Evolutionary conservation across 2,888 invertebrate genomes (phyloP), one percentile per base, ranked within the genome.

Genomic region (Amphipyra berbera): DNA sequence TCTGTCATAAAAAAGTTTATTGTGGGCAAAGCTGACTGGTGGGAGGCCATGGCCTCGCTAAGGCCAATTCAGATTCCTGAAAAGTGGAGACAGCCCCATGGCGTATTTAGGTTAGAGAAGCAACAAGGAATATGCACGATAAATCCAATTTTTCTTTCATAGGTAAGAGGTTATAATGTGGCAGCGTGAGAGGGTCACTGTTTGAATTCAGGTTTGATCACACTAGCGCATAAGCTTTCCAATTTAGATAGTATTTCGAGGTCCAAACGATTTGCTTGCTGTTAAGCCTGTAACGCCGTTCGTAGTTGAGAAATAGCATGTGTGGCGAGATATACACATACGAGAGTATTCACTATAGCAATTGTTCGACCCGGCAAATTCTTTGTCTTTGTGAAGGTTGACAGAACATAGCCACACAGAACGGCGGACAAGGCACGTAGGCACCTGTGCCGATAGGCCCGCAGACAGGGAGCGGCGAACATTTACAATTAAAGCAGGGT

Each of bases 401-500:
- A n/a, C n/a, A n/a, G n/a, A n/a, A n/a, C n/a, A n/a, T 7, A 44
- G 64, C 6, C 14, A 69, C 6, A 42, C 69, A 70, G 50, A 49
- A 64, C 6, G 50, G 48, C 3, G 1, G 49, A 4, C 13, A 21
- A 21, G 48, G 10, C 40, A 56, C 0, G 53, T 6, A 37, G 57
- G 40, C 30, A 10, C 40, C n/a, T 0, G 35, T 15, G 14, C 1
- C 54, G 30, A 44, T 30, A 13, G 30, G 42, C 30, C 27, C 45
- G n/a, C 27, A 38, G 6, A 68, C 33, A 4, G 71, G 73, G 3
- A 58, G 15, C 6, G 65, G 82, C 2, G 57, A 0, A 35, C 79
- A 76, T 4, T 77, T 68, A 35, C 77, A 80, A 46, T 80, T 78
- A 8, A 68, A 46, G 45, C 81, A 78, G 4, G 82, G 78, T 8